These are phyloP conservation scores for Dipodomys merriami DNA, from an alignment of 2,113 vertebrate species.

Conservation along the genomic window DNA sequence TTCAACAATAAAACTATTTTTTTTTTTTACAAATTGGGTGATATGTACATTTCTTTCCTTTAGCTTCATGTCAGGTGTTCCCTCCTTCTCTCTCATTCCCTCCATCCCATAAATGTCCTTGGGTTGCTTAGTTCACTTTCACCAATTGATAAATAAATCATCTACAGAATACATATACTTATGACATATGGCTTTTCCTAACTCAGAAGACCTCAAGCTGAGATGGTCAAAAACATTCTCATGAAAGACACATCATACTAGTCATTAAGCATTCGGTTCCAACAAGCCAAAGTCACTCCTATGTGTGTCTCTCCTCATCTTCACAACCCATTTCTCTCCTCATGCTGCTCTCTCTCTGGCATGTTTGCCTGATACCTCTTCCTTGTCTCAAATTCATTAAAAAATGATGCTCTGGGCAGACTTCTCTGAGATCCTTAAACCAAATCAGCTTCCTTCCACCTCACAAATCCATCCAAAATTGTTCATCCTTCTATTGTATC, in stretches of 20 bases:
- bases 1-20: too few relatives aligned
- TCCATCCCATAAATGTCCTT: too few relatives aligned
- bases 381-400: background rate
- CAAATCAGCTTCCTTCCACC: background rate
- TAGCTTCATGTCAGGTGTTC: too few relatives aligned
- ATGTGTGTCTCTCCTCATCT: background rate
- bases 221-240: background rate
- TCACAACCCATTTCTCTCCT: background rate
- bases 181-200: background rate
- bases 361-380: background rate
- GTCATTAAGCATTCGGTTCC: background rate
- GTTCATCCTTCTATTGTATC: background rate
- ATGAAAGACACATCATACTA: background rate
- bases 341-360: background rate
- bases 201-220: background rate
- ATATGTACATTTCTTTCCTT: too few relatives aligned
- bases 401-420: too few relatives aligned
- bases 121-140: too few relatives aligned
- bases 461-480: background rate
- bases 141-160: too few relatives aligned
- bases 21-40: too few relatives aligned
- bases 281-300: background rate
- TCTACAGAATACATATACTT: background rate
- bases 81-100: too few relatives aligned
- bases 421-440: background rate